Evolutionary conservation across 2,113 vertebrate genomes (phyloP).

Genomic region (Thinocorus orbignyianus): DNA sequence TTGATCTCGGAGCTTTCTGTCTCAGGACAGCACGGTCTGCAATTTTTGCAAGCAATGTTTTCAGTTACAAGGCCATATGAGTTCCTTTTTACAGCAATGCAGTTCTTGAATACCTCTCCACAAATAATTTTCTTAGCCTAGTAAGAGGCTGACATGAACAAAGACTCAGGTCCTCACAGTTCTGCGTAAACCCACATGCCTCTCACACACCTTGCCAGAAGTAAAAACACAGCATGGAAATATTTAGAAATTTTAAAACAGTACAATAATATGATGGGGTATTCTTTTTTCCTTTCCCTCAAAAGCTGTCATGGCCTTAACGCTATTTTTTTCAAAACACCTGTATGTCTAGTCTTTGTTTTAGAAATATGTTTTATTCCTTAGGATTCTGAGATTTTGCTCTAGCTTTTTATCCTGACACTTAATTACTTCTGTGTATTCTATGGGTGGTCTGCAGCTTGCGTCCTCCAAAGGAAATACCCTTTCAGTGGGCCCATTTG

Average conservation of each 20-base stretch:
- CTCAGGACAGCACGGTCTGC: not conserved
- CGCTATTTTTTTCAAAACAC: not conserved
- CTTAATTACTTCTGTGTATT: conserved; percentile 37
- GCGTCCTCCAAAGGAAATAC: conserved; percentile 52
- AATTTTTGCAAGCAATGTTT: not conserved
- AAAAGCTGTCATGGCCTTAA: not conserved
- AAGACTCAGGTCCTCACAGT: not conserved
- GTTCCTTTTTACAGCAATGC: not conserved
- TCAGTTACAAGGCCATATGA: not conserved
- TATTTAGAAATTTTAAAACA: not conserved
- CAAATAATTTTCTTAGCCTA: not conserved
- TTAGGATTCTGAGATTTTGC: conserved; percentile 1
- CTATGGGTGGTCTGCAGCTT: conserved; percentile 43
- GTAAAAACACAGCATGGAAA: not conserved
- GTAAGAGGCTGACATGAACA: not conserved
- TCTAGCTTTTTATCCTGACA: conserved; percentile 34
- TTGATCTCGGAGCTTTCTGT: not conserved
- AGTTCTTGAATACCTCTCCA: not conserved
- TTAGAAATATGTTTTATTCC: not conserved
- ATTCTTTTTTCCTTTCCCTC: not conserved
- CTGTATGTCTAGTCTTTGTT: not conserved
- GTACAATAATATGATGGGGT: not conserved
- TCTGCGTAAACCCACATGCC: not conserved
- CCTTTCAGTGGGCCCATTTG: conserved; percentile 51
- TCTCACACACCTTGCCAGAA: not conserved